A percentile compares a stretch with the other conserved stretches of the same genome.
phyloP scores from a whole-genome alignment of 2,113 vertebrate species.

The Morone saxatilis region DNA sequence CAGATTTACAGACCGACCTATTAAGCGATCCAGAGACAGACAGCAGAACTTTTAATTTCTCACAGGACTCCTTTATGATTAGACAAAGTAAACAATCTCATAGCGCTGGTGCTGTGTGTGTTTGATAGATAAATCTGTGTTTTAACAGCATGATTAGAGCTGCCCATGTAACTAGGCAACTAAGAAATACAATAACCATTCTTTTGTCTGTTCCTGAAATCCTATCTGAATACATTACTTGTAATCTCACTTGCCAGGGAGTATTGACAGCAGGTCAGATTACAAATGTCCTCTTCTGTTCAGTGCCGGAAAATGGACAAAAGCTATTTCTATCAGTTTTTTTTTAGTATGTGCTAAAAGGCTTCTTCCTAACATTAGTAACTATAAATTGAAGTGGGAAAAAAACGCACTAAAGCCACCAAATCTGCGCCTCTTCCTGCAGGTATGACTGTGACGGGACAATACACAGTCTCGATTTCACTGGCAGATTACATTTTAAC shows the following conservation, averaged over 20 bases:
- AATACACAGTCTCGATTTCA: neutral
- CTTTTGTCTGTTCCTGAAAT: constrained; percentile 23
- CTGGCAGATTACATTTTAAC: neutral
- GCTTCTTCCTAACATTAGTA: neutral
- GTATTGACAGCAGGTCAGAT: constrained; percentile 36
- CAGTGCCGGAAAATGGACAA: constrained; percentile 28
- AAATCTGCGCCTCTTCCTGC: neutral
- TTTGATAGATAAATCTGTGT: constrained; percentile 42
- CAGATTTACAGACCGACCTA: constrained; percentile 9
- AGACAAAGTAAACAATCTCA: constrained; percentile 40
- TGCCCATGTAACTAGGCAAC: constrained; percentile 70
- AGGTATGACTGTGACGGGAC: neutral
- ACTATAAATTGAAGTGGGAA: neutral
- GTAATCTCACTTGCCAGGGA: constrained; percentile 46
- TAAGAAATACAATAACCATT: constrained; percentile 63
- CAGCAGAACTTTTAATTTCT: constrained; percentile 40
- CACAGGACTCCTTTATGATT: constrained; percentile 32
- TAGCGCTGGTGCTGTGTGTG: neutral
- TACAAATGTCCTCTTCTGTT: constrained; percentile 23
- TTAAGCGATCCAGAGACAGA: constrained; percentile 8
- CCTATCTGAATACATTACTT: constrained; percentile 32
- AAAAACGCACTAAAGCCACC: neutral
- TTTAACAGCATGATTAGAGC: constrained; percentile 53
- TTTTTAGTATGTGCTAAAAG: constrained; percentile 5
- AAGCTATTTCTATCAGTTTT: constrained; percentile 1